A percentile compares a stretch with the other conserved stretches of the same genome.
phyloP scores from a whole-genome alignment of 2,797 vertebrate species.

The Enoplosus armatus region DNA sequence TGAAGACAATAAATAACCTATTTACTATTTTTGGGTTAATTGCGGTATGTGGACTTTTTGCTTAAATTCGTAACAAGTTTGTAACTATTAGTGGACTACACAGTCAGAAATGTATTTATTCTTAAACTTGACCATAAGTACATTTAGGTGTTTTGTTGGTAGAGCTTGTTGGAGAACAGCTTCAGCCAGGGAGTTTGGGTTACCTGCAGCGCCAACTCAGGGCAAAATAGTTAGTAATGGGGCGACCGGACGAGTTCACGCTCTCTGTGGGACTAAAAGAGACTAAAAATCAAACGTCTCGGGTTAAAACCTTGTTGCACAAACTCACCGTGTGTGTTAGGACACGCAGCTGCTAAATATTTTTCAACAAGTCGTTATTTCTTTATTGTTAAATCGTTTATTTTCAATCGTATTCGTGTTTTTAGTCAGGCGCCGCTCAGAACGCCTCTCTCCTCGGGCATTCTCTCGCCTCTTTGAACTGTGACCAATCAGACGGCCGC shows the following conservation, averaged over 20 bases:
- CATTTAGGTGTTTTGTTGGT: too few relatives aligned
- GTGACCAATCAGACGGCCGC: slow-evolving; percentile 15
- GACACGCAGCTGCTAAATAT: accelerated
- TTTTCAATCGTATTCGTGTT: not conserved
- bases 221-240: accelerated
- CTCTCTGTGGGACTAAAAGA: not conserved
- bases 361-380: not conserved
- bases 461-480: slow-evolving; percentile 8
- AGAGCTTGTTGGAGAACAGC: not conserved
- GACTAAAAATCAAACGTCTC: accelerated
- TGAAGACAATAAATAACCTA: too few relatives aligned
- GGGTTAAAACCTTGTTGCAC: accelerated
- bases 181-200: not conserved
- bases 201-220: slow-evolving; percentile 12
- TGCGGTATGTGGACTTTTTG: too few relatives aligned
- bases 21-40: too few relatives aligned
- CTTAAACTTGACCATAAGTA: not conserved
- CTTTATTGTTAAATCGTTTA: not conserved
- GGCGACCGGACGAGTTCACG: not conserved
- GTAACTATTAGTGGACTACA: too few relatives aligned
- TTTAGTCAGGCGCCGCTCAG: slow-evolving; percentile 54
- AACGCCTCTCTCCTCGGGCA: not conserved
- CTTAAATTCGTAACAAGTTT: accelerated
- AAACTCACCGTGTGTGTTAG: accelerated
- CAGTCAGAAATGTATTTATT: too few relatives aligned